Evolutionary conservation across 2,888 invertebrate genomes (phyloP).

Genomic region (Drosophila phalerata): DNA sequence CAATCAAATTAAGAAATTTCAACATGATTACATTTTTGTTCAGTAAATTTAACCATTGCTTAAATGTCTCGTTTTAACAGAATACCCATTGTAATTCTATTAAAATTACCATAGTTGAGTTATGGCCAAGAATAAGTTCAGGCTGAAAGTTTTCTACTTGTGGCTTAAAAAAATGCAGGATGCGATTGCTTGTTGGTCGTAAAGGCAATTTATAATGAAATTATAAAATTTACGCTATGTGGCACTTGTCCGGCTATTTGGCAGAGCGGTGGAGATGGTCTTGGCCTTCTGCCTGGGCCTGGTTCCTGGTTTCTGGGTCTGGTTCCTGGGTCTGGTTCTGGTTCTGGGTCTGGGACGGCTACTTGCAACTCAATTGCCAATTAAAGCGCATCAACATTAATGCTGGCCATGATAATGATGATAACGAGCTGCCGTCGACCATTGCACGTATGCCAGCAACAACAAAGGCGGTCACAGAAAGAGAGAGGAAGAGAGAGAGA

Average conservation of each 20-base stretch:
- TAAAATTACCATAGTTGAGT: not conserved
- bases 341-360: slow-evolving; percentile 21
- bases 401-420: slow-evolving; percentile 72
- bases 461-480: slow-evolving; percentile 43
- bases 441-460: slow-evolving; percentile 69
- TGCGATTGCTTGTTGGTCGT: slow-evolving; percentile 36
- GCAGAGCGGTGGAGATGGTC: not conserved
- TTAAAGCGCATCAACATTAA: slow-evolving; percentile 76
- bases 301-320: slow-evolving; percentile 9
- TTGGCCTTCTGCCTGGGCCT: not conserved
- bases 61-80: not conserved
- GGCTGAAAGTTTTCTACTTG: not conserved
- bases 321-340: not conserved
- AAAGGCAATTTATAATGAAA: slow-evolving; percentile 64
- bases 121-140: not conserved
- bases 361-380: slow-evolving; percentile 72
- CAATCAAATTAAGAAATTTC: not conserved
- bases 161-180: slow-evolving; percentile 28
- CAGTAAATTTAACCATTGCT: not conserved
- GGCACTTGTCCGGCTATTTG: slow-evolving; percentile 54
- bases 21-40: not conserved
- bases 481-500: not conserved
- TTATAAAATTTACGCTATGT: slow-evolving; percentile 58
- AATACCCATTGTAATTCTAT: not conserved
- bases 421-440: slow-evolving; percentile 73